phyloP scores from a whole-genome alignment of 2,797 vertebrate genomes.

The Neosilurus hyrtlii region DNA sequence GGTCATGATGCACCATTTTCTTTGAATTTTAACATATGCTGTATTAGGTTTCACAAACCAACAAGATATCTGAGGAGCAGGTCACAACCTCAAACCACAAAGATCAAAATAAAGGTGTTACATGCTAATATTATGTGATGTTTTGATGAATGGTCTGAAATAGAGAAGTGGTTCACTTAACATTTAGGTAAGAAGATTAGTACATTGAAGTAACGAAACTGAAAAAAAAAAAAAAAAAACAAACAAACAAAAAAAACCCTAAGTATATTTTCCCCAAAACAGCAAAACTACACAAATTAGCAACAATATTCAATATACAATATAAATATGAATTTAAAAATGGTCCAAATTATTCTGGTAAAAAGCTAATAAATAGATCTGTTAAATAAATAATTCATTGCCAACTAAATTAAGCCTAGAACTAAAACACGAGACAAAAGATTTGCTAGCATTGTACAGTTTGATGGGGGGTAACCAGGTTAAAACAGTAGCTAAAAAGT shows the following conservation, averaged over 20 bases:
- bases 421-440: neutral
- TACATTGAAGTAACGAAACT: neutral
- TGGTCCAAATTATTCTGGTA: no score
- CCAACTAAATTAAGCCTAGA: neutral
- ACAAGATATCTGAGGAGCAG: neutral
- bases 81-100: neutral
- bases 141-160: neutral
- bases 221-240: neutral
- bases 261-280: neutral
- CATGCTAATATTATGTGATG: neutral
- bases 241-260: no score
- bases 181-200: conserved; percentile 18
- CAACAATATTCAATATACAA: no score
- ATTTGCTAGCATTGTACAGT: neutral
- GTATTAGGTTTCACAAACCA: neutral
- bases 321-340: neutral
- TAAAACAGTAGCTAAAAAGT: neutral
- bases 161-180: conserved; percentile 21
- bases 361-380: neutral
- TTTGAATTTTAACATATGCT: neutral
- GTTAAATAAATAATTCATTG: neutral
- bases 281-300: neutral
- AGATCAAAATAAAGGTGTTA: neutral
- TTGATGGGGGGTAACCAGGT: neutral
- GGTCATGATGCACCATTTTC: neutral